Percentiles rank a stretch among this genome's conserved stretches.
Evolutionary conservation across 2,888 invertebrate genomes (phyloP).

Genomic region (Clunio marinus): DNA sequence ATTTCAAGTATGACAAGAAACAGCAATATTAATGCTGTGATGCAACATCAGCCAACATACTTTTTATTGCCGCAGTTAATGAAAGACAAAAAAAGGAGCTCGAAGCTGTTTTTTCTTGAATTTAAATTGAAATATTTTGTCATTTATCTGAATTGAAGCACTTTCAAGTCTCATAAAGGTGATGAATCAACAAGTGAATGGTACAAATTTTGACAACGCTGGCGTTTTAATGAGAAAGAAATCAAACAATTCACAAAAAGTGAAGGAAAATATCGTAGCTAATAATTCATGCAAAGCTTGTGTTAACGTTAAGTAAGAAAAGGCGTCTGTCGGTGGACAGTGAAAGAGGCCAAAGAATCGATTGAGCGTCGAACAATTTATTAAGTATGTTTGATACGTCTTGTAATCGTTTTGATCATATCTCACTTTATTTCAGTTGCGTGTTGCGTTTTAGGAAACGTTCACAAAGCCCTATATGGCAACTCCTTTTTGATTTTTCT

Average conservation of each 20-base stretch:
- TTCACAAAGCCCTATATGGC: not conserved
- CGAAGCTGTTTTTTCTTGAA: slow-evolving; percentile 8
- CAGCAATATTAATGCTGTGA: slow-evolving; percentile 29
- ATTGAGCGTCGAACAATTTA: slow-evolving; percentile 19
- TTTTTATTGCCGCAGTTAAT: not conserved
- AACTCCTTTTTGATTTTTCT: not conserved
- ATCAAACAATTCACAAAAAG: not conserved
- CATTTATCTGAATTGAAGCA: slow-evolving; percentile 3
- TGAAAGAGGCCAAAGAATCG: not conserved
- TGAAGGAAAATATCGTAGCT: slow-evolving; percentile 18
- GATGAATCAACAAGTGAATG: slow-evolving; percentile 1
- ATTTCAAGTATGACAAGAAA: slow-evolving; percentile 34
- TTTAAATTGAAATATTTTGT: slow-evolving; percentile 14
- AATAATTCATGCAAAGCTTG: slow-evolving; percentile 38
- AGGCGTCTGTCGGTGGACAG: slow-evolving; percentile 24
- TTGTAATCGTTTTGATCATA: slow-evolving; percentile 5
- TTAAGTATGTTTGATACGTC: slow-evolving; percentile 16
- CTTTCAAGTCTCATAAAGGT: not conserved
- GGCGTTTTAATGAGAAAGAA: slow-evolving; percentile 16
- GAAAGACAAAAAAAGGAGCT: not conserved
- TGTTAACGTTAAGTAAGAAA: slow-evolving; percentile 31
- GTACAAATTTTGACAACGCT: not conserved
- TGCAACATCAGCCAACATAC: not conserved
- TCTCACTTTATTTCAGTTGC: not conserved
- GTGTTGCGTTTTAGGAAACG: not conserved